Evolutionary conservation across 2,888 invertebrate genomes (phyloP).

Genomic region (Leptinotarsa rubiginosa): DNA sequence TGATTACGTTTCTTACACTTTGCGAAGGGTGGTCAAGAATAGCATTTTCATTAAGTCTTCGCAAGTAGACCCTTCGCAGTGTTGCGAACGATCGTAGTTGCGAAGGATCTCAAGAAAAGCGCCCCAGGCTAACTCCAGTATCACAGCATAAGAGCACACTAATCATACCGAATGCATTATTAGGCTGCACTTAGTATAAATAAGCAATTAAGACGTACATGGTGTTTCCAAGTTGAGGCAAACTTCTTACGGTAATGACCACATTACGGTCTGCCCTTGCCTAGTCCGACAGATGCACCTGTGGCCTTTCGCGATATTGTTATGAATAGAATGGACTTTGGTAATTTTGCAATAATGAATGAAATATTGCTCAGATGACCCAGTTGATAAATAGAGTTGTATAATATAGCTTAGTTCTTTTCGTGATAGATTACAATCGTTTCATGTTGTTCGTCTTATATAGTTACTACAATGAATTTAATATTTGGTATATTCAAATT

Average conservation of each 20-base stretch:
- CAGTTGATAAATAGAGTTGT: no score
- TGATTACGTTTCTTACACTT: no score
- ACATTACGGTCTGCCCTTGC: slow-evolving; percentile 59
- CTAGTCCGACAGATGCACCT: slow-evolving; percentile 56
- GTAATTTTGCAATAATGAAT: not conserved
- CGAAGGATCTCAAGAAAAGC: no score
- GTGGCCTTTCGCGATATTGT: slow-evolving; percentile 42
- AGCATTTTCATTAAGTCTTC: no score
- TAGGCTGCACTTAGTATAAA: slow-evolving; percentile 34
- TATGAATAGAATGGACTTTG: not conserved
- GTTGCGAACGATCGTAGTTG: no score
- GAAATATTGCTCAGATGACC: not conserved
- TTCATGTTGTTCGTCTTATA: no score
- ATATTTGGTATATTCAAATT: no score
- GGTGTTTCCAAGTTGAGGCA: slow-evolving; percentile 36
- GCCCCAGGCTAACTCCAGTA: not conserved
- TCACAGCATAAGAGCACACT: not conserved
- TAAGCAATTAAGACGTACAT: slow-evolving; percentile 31
- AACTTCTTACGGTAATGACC: slow-evolving; percentile 62
- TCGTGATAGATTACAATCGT: no score
- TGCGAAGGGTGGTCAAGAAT: no score
- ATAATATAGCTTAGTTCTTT: no score
- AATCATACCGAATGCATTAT: slow-evolving; percentile 27
- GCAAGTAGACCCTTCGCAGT: no score
- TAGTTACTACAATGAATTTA: no score